Evolutionary conservation across 2,113 vertebrate genomes (phyloP).

Genomic region (Campylomormyrus numenius): DNA sequence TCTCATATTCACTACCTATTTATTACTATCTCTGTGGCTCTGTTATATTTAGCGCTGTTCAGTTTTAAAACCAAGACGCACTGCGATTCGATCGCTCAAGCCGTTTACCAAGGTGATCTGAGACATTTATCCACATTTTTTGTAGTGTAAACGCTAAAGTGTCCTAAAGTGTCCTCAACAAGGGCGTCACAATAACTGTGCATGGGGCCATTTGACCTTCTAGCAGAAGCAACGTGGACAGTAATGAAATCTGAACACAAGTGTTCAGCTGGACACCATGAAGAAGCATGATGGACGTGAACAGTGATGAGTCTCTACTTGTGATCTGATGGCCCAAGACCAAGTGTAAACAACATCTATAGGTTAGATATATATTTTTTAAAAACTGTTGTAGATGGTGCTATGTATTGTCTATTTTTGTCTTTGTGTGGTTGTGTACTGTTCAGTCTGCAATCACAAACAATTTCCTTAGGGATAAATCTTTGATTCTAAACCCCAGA

Average conservation of each 20-base stretch:
- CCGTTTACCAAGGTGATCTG: no score
- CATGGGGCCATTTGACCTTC: background rate
- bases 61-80: background rate
- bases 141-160: no score
- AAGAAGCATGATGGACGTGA: no score
- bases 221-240: background rate
- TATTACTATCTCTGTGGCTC: background rate
- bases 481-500: background rate
- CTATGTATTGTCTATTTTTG: background rate
- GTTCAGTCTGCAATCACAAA: background rate
- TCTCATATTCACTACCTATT: background rate
- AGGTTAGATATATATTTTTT: no score
- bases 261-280: no score
- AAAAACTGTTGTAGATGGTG: background rate
- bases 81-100: no score
- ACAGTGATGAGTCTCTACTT: background rate
- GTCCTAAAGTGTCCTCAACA: background rate
- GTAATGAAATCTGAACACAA: no score
- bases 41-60: background rate
- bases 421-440: background rate
- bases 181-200: background rate
- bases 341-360: no score
- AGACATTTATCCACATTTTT: no score
- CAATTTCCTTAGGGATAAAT: background rate
- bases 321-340: background rate